Evolutionary conservation across 2,797 vertebrate species (phyloP).

Genomic region (Alca torda): DNA sequence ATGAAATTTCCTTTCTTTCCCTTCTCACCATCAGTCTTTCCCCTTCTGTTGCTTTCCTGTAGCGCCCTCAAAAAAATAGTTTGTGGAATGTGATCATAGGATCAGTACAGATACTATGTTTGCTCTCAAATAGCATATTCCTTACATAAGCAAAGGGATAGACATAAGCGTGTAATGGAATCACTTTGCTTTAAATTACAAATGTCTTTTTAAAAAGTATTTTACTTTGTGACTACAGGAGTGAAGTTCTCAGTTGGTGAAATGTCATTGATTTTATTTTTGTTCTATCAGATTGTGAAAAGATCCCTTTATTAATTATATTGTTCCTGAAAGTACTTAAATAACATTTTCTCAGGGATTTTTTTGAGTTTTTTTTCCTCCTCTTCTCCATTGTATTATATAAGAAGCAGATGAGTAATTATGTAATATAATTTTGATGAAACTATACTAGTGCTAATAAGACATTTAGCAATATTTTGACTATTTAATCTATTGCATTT

Average conservation of each 20-base stretch:
- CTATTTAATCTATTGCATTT: background rate
- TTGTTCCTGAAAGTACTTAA: background rate
- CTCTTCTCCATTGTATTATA: background rate
- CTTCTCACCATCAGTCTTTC: background rate
- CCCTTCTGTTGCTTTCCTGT: background rate
- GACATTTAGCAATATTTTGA: background rate
- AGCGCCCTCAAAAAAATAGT: background rate
- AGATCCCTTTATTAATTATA: background rate
- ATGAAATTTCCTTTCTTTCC: background rate
- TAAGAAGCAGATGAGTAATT: background rate
- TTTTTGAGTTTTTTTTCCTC: background rate
- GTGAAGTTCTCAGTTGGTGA: background rate
- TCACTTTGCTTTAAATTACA: background rate
- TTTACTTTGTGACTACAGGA: background rate
- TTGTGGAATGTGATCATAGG: background rate
- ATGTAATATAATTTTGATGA: background rate
- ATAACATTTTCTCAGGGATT: background rate
- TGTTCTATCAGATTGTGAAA: background rate
- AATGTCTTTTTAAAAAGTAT: background rate
- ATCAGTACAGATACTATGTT: background rate
- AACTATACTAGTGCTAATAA: background rate
- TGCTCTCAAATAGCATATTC: background rate
- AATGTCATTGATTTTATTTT: background rate
- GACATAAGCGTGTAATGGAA: background rate
- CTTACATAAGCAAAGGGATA: background rate